Conservation (phyloP, 1,140 invertebrate genomes). For the Leptinotarsa defecta region DNA sequence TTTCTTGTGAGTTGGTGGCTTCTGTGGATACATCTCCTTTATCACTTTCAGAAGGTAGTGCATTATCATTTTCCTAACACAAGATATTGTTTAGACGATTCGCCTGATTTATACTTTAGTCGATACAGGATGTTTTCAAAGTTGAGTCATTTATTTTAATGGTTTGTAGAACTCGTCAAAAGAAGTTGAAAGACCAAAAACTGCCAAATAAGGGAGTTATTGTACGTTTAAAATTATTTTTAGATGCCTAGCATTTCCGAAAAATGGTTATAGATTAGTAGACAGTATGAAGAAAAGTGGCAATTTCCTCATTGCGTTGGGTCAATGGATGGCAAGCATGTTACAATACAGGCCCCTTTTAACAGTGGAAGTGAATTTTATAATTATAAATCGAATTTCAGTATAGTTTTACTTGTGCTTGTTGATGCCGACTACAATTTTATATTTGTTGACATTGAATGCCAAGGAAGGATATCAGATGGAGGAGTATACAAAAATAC, state of each 20-base stretch:
- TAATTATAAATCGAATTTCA: constrained; percentile 33
- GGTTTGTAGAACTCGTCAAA: too few species aligned
- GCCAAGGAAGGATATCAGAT: constrained; percentile 48
- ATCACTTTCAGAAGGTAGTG: not conserved
- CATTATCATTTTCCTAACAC: not conserved
- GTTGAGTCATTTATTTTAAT: too few species aligned
- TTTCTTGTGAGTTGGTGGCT: not conserved
- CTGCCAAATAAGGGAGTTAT: too few species aligned
- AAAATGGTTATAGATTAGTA: constrained; percentile 9
- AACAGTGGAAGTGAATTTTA: constrained; percentile 31
- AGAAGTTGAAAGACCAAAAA: too few species aligned
- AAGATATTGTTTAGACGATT: not conserved
- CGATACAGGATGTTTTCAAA: too few species aligned
- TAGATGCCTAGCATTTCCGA: not conserved
- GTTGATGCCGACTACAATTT: constrained; percentile 44
- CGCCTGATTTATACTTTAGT: too few species aligned
- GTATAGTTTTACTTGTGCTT: constrained; percentile 30
- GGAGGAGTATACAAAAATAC: constrained; percentile 37
- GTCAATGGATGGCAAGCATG: constrained; percentile 30
- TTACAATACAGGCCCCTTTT: constrained; percentile 25
- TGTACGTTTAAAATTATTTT: not conserved
- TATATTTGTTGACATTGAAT: constrained; percentile 51
- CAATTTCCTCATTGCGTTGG: constrained; percentile 31
- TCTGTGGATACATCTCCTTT: not conserved
- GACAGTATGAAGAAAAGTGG: constrained; percentile 17